phyloP scores from a whole-genome alignment of 2,113 vertebrate species.

The chimpanzee (Pan troglodytes) region NHGRI_mPanTro3-v2.1_pri NC_072401.2:158837001-158837500 shows the following conservation, averaged over 20 bases:
- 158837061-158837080: not conserved
- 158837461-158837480: constrained; percentile 75
- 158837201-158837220: constrained; percentile 25
- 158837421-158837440: constrained; percentile 81
- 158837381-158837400: constrained; percentile 79
- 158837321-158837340: not conserved
- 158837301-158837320: constrained; percentile 62
- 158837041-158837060: constrained; percentile 16
- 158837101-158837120: constrained; percentile 53
- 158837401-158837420: constrained; percentile 75
- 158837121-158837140: constrained; percentile 25
- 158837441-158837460: constrained; percentile 71
- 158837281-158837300: constrained; percentile 69
- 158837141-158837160: constrained; percentile 71
- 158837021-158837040: not conserved
- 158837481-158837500: constrained; percentile 60
- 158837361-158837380: constrained; percentile 76
- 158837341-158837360: constrained; percentile 65
- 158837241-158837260: constrained; percentile 24
- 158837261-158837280: constrained; percentile 35
- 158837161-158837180: constrained; percentile 66
- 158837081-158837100: constrained; percentile 30
- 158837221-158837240: constrained; percentile 34
- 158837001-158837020: not conserved
- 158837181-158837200: constrained; percentile 48